phyloP scores from a whole-genome alignment of 2,888 invertebrate species.

The Zygaena filipendulae region DNA sequence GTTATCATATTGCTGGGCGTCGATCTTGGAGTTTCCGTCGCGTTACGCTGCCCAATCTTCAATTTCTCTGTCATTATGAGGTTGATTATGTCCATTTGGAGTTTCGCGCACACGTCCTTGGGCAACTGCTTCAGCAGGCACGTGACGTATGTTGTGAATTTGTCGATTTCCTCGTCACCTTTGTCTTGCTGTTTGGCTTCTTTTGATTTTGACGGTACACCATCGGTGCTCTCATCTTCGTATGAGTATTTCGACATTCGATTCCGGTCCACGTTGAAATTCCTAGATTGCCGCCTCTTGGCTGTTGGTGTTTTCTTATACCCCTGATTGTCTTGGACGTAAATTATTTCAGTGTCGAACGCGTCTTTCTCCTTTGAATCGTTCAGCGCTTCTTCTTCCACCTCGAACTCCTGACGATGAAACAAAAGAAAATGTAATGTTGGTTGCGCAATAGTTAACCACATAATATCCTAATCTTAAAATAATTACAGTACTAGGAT shows the following conservation, averaged over 20 bases:
- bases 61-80: slow-evolving; percentile 32
- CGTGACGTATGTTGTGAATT: slow-evolving; percentile 32
- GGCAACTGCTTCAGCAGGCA: slow-evolving; percentile 34
- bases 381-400: slow-evolving; percentile 20
- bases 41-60: slow-evolving; percentile 11
- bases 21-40: no score
- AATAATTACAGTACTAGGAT: no score
- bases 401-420: no score
- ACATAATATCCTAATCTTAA: no score
- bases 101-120: slow-evolving; percentile 22
- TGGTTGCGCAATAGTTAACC: no score
- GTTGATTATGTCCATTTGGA: slow-evolving; percentile 40
- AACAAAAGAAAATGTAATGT: no score
- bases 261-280: slow-evolving; percentile 11
- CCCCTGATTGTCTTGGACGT: no score
- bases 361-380: slow-evolving; percentile 2
- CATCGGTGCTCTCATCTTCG: slow-evolving; percentile 7
- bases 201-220: slow-evolving; percentile 2
- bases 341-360: slow-evolving; percentile 1
- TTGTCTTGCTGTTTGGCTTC: slow-evolving; percentile 6
- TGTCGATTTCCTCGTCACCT: slow-evolving; percentile 25
- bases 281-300: slow-evolving; percentile 5
- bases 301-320: slow-evolving; percentile 2
- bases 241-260: slow-evolving; percentile 1
- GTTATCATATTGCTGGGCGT: no score